Conservation (phyloP, 2,888 invertebrate genomes). For the Drosophila tanythrix region DNA sequence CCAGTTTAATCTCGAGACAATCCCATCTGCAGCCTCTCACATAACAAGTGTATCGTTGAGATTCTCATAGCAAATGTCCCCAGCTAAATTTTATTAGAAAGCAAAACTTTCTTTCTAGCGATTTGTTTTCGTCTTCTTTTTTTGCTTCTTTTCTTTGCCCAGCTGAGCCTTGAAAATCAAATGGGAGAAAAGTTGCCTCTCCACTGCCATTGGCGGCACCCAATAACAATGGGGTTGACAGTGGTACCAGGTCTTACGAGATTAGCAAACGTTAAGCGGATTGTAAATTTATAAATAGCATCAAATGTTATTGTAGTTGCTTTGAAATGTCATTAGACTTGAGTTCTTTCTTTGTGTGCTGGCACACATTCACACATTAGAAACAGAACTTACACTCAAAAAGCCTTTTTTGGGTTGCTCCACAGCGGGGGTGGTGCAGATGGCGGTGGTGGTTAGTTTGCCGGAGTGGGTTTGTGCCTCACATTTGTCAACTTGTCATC, state of each 20-base stretch:
- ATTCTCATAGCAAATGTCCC: slow-evolving; percentile 48
- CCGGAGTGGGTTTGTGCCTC: slow-evolving; percentile 14
- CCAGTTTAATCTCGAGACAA: slow-evolving; percentile 40
- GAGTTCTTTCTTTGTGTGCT: slow-evolving; percentile 20
- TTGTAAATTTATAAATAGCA: slow-evolving; percentile 78
- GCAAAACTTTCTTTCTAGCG: slow-evolving; percentile 68
- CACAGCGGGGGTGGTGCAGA: neutral
- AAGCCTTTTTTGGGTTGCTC: slow-evolving; percentile 32
- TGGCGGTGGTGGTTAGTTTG: slow-evolving; percentile 9
- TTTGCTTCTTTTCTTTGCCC: slow-evolving; percentile 8
- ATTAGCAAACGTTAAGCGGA: slow-evolving; percentile 69
- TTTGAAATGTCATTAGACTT: slow-evolving; percentile 62
- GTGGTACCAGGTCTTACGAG: slow-evolving; percentile 69
- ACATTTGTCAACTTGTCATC: slow-evolving; percentile 64
- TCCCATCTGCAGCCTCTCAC: slow-evolving; percentile 56
- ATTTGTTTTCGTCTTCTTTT: slow-evolving; percentile 28
- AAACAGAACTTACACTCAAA: slow-evolving; percentile 29
- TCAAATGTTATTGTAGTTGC: slow-evolving; percentile 60
- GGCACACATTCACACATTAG: slow-evolving; percentile 51
- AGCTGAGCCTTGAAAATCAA: slow-evolving; percentile 69
- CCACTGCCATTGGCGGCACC: slow-evolving; percentile 31
- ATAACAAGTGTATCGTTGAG: slow-evolving; percentile 46
- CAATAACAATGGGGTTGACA: slow-evolving; percentile 59
- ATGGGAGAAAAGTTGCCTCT: slow-evolving; percentile 60
- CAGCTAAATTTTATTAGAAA: slow-evolving; percentile 65